Conservation (phyloP, 2,888 invertebrate genomes). For the Diarsia mendica region DNA sequence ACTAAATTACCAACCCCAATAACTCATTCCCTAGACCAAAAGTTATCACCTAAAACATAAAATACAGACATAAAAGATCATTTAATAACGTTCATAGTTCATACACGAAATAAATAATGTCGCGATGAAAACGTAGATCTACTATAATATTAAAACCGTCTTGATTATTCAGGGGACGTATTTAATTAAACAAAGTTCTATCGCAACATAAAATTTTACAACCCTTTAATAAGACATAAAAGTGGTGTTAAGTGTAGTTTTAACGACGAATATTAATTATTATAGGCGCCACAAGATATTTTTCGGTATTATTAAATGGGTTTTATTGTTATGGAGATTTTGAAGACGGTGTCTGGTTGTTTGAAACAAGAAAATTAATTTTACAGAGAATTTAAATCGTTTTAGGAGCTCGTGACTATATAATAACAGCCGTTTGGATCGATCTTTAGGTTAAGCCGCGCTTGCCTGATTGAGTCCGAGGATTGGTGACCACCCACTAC, state of each 20-base stretch:
- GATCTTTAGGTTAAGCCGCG: no score
- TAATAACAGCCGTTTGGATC: no score
- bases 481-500: no score
- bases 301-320: constrained; percentile 69
- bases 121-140: constrained; percentile 60
- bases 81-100: constrained; percentile 68
- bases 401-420: no score
- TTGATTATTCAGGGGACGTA: constrained; percentile 88
- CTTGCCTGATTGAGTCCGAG: no score
- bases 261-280: constrained; percentile 87
- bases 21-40: constrained; percentile 13
- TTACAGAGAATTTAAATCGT: not conserved
- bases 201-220: constrained; percentile 88
- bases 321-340: constrained; percentile 64
- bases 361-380: constrained; percentile 16
- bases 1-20: constrained; percentile 23
- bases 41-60: constrained; percentile 31
- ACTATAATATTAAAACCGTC: constrained; percentile 80
- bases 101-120: constrained; percentile 71
- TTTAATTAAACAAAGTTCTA: constrained; percentile 87
- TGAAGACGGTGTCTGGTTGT: not conserved
- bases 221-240: constrained; percentile 90
- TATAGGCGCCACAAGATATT: constrained; percentile 83
- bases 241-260: constrained; percentile 83
- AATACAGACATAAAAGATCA: constrained; percentile 42